A percentile compares a stretch with the other conserved stretches of the same genome.
These are phyloP conservation scores for Pocota personata DNA, from an alignment of 2,888 invertebrate genomes.

Conservation along the genomic window DNA sequence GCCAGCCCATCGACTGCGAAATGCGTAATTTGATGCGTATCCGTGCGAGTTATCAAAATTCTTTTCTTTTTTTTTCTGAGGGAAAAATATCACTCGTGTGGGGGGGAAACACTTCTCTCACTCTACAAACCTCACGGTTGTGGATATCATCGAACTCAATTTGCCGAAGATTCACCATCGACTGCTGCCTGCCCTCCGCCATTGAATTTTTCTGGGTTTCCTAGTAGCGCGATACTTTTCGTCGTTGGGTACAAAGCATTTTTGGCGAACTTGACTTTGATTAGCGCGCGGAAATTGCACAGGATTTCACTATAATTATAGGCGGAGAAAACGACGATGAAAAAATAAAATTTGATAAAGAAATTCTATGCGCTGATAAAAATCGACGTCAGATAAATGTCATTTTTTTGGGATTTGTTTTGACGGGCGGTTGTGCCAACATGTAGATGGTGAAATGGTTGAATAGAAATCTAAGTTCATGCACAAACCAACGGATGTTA, in stretches of 20 bases:
- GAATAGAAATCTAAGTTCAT: not conserved
- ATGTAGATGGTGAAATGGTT: not conserved
- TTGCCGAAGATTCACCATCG: constrained; percentile 62
- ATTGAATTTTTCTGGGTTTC: constrained; percentile 49
- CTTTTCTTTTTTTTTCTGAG: not conserved
- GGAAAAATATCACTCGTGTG: not conserved
- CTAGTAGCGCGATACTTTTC: constrained; percentile 12
- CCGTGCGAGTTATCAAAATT: constrained; percentile 1
- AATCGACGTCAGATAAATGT: constrained; percentile 55
- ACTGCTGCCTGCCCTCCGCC: constrained; percentile 53
- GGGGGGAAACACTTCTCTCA: not conserved
- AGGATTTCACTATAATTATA: constrained; percentile 7
- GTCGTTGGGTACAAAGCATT: constrained; percentile 29
- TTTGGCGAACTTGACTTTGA: constrained; percentile 4
- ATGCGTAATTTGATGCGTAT: constrained; percentile 18
- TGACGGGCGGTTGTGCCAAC: constrained; percentile 40
- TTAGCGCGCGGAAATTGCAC: not conserved
- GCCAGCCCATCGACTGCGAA: not conserved
- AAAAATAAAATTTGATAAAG: constrained; percentile 58
- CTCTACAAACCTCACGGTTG: constrained; percentile 57
- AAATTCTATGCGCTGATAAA: constrained; percentile 53
- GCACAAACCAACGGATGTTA: constrained; percentile 1
- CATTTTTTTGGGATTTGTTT: constrained; percentile 52
- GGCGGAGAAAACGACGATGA: not conserved
- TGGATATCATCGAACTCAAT: constrained; percentile 63